Evolutionary conservation across 1,140 invertebrate genomes (phyloP).

Genomic region (Ruditapes philippinarum): DNA sequence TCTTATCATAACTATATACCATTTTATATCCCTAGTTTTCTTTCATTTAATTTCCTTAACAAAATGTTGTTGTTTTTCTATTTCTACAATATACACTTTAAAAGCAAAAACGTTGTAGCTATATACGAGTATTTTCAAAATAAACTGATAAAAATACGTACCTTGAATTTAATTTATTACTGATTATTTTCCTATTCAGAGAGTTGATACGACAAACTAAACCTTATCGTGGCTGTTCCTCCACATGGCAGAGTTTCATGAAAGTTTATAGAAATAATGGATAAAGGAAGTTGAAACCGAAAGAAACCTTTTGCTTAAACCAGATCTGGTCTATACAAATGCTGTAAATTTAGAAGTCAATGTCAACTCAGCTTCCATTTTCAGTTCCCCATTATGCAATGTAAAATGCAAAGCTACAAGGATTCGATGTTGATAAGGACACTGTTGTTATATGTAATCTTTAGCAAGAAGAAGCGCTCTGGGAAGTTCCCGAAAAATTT

Average conservation of each 20-base stretch:
- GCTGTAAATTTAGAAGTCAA: background rate
- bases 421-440: constrained; percentile 9
- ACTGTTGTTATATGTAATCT: constrained; percentile 23
- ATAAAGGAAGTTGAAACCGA: background rate
- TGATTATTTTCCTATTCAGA: too few relatives aligned
- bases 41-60: too few relatives aligned
- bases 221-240: background rate
- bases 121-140: too few relatives aligned
- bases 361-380: background rate
- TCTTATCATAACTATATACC: too few relatives aligned
- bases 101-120: too few relatives aligned
- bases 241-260: background rate
- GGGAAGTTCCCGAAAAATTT: constrained; percentile 19
- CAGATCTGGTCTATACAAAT: background rate
- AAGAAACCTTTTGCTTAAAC: background rate
- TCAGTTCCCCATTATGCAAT: background rate
- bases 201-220: constrained; percentile 5
- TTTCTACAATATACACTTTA: too few relatives aligned
- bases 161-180: too few relatives aligned
- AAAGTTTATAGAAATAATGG: background rate
- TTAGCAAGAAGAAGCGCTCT: background rate
- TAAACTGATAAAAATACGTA: too few relatives aligned
- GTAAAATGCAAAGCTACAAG: background rate
- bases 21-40: too few relatives aligned
- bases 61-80: too few relatives aligned